These are phyloP conservation scores for Drosophila imparisetae DNA, from an alignment of 2,888 invertebrate genomes.

Conservation along the genomic window DNA sequence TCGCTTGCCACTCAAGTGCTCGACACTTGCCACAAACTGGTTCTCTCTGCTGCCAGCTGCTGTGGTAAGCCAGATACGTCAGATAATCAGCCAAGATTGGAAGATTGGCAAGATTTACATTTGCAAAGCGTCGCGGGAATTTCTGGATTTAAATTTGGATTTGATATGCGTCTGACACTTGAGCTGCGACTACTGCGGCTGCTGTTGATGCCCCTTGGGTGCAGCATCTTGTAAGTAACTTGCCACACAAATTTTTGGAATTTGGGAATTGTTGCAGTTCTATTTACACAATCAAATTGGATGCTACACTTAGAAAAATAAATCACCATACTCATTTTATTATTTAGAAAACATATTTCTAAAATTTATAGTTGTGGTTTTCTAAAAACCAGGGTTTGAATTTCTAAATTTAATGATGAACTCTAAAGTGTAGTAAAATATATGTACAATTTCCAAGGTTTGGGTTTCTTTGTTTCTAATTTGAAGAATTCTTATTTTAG, in stretches of 20 bases:
- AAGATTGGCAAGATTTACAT: constrained; percentile 70
- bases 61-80: constrained; percentile 65
- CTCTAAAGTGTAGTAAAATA: too few species aligned
- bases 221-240: constrained; percentile 45
- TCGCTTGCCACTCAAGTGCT: constrained; percentile 37
- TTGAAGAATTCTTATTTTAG: neutral
- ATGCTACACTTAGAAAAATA: constrained; percentile 26
- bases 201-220: constrained; percentile 63
- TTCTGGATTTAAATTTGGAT: constrained; percentile 35
- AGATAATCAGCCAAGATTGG: constrained; percentile 65
- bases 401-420: too few species aligned
- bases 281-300: constrained; percentile 61
- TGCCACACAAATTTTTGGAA: constrained; percentile 65
- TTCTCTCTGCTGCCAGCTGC: constrained; percentile 38
- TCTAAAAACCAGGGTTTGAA: neutral
- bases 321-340: neutral
- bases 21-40: constrained; percentile 33
- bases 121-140: constrained; percentile 63
- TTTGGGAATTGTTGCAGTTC: constrained; percentile 49
- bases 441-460: neutral
- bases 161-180: constrained; percentile 66
- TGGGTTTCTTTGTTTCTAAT: neutral
- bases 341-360: too few species aligned
- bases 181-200: constrained; percentile 41
- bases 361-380: neutral